phyloP scores from a whole-genome alignment of 2,888 invertebrate genomes.

The Ernsta delagoae region DNA sequence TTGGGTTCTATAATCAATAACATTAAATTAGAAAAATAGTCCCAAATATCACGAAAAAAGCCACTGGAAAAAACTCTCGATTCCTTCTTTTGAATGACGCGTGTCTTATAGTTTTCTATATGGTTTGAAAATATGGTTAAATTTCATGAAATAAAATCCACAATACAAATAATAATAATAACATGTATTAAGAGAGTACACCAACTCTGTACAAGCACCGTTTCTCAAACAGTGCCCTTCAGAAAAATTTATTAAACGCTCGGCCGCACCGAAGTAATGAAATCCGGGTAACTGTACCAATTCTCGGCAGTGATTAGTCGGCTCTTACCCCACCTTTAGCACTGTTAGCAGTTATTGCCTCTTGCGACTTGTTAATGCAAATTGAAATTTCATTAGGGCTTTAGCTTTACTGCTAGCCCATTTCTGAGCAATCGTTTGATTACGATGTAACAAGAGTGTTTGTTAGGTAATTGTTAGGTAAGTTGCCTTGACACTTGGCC shows the following conservation, averaged over 20 bases:
- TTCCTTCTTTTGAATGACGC: too few relatives aligned
- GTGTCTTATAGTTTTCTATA: too few relatives aligned
- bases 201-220: slow-evolving; percentile 11
- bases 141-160: too few relatives aligned
- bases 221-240: slow-evolving; percentile 22
- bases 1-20: too few relatives aligned
- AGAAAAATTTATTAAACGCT: slow-evolving; percentile 31
- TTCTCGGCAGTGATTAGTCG: slow-evolving; percentile 27
- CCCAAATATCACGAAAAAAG: too few relatives aligned
- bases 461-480: background rate
- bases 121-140: too few relatives aligned
- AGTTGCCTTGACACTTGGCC: too few relatives aligned
- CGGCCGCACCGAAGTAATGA: slow-evolving; percentile 30
- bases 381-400: slow-evolving; percentile 19
- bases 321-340: slow-evolving; percentile 11
- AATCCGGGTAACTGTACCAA: slow-evolving; percentile 20
- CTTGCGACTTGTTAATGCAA: slow-evolving; percentile 16
- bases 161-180: too few relatives aligned
- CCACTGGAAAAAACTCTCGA: too few relatives aligned
- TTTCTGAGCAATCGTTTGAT: background rate
- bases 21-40: too few relatives aligned
- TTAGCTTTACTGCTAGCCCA: background rate
- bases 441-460: background rate
- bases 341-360: slow-evolving; percentile 21
- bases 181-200: background rate